Base-by-base conservation (phyloP, 2,113 vertebrate species). In the Crypturellus undulatus region DNA sequence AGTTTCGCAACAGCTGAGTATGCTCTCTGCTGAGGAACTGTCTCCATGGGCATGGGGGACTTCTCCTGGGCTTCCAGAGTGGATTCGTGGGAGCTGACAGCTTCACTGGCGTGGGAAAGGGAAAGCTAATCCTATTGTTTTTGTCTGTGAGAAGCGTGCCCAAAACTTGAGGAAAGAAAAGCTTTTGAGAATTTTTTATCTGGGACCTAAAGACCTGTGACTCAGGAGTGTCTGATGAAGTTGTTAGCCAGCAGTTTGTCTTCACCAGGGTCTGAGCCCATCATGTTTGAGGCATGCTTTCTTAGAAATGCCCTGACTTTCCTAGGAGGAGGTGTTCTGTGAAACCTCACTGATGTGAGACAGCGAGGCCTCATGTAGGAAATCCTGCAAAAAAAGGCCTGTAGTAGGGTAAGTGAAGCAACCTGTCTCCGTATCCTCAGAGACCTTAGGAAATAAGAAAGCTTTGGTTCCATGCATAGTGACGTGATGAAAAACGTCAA, bases 61-160 rank as follows among this genome's bases (percentile, higher is more conserved):
- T 38, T 34, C n/a, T 81, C 16, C 24, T 60, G 15, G 15, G 3
- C 81, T 26, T 63, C 36, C 49, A 16, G 71, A 79, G 60, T 1
- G 0, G 21, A 45, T 80, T 82, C 64, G 8, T 7, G 6, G 20
- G 30, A 72, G 25, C 49, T 70, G 22, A 52, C 22, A 58, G 3
- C 36, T 43, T 5, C 4, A 1, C 21, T 82, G 24, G 14, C 4
- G 6, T 0, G 0, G 78, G 43, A 16, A 43, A 52, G 17, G 28
- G 25, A 52, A 77, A 22, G 43, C 38, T 88, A 56, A 85, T 38
- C 25, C 2, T 64, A 28, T 9, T 0, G 0, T 19, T 0, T 19
- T 0, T 6, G 2, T 54, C 2, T 15, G 5, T 9, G 26, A 45
- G 32, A 72, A 79, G 60, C 0, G 1, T 51, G 18, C 15, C 19